phyloP scores from a whole-genome alignment of 2,113 vertebrate species.

The Lasiurus borealis region DNA sequence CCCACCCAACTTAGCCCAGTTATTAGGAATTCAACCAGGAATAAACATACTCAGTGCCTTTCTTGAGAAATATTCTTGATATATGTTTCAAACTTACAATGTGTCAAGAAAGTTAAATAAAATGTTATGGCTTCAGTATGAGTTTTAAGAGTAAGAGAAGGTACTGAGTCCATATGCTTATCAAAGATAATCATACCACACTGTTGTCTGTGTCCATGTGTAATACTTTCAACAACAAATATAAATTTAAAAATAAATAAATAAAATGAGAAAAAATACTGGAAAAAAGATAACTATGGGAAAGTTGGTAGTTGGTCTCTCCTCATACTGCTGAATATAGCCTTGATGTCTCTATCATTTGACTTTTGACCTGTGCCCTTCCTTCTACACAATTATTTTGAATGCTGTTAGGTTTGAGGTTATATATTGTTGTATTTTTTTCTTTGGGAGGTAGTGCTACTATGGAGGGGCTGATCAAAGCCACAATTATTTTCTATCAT shows the following conservation, averaged over 20 bases:
- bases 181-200: background rate
- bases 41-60: background rate
- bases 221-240: too few relatives aligned
- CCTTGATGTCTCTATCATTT: background rate
- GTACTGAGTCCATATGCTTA: background rate
- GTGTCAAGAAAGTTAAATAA: slow-evolving; percentile 35
- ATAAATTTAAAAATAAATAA: too few relatives aligned
- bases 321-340: background rate
- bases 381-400: slow-evolving; percentile 40
- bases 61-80: slow-evolving; percentile 26
- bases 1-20: background rate
- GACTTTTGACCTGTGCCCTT: background rate
- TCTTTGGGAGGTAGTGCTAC: background rate
- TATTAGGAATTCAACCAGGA: slow-evolving; percentile 4
- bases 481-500: background rate
- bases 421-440: background rate
- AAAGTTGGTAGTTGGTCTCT: background rate
- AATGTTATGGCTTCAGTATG: background rate
- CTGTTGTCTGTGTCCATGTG: too few relatives aligned
- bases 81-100: slow-evolving; percentile 8
- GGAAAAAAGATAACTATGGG: background rate
- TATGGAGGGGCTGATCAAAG: background rate
- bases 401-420: background rate
- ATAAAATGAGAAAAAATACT: too few relatives aligned
- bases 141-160: slow-evolving; percentile 14